These are phyloP conservation scores for Pelosia muscerda DNA, from an alignment of 2,888 invertebrate genomes.

Conservation along the genomic window DNA sequence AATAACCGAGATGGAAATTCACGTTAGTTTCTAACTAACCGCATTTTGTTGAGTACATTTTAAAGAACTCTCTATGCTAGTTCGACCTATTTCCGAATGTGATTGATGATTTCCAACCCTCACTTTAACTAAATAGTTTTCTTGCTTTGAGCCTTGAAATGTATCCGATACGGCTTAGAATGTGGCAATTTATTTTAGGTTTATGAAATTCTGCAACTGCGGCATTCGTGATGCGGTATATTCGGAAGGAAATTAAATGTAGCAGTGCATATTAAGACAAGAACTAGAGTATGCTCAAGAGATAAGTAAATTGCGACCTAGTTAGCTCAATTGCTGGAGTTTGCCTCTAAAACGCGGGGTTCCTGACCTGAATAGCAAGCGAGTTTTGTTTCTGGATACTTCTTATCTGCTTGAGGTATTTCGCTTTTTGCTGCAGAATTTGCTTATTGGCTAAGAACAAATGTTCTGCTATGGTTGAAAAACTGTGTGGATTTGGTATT, in stretches of 20 bases:
- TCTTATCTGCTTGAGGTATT: slow-evolving; percentile 43
- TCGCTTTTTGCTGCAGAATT: slow-evolving; percentile 12
- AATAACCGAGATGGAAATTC: slow-evolving; percentile 35
- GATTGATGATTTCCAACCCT: slow-evolving; percentile 71
- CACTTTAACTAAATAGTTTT: slow-evolving; percentile 51
- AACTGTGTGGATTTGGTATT: not conserved
- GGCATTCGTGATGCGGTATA: slow-evolving; percentile 31
- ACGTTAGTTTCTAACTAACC: slow-evolving; percentile 57
- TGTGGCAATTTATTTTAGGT: slow-evolving; percentile 20
- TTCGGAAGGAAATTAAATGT: slow-evolving; percentile 49
- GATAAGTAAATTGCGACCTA: slow-evolving; percentile 55
- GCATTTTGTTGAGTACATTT: slow-evolving; percentile 58
- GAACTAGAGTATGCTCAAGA: slow-evolving; percentile 46
- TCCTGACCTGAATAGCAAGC: slow-evolving; percentile 49
- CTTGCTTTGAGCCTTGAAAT: slow-evolving; percentile 48
- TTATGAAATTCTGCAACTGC: slow-evolving; percentile 41
- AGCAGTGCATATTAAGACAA: slow-evolving; percentile 46
- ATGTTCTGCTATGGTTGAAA: not conserved
- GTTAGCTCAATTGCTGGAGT: slow-evolving; percentile 56
- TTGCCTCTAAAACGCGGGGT: slow-evolving; percentile 48
- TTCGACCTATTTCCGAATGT: slow-evolving; percentile 70
- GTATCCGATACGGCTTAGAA: slow-evolving; percentile 34
- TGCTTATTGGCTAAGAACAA: not conserved
- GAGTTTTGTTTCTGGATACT: slow-evolving; percentile 41
- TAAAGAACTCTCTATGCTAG: slow-evolving; percentile 63